A percentile compares a stretch with the other conserved stretches of the same genome.
Conservation (phyloP, 2,797 vertebrate species). For the Carcharodon carcharias region DNA sequence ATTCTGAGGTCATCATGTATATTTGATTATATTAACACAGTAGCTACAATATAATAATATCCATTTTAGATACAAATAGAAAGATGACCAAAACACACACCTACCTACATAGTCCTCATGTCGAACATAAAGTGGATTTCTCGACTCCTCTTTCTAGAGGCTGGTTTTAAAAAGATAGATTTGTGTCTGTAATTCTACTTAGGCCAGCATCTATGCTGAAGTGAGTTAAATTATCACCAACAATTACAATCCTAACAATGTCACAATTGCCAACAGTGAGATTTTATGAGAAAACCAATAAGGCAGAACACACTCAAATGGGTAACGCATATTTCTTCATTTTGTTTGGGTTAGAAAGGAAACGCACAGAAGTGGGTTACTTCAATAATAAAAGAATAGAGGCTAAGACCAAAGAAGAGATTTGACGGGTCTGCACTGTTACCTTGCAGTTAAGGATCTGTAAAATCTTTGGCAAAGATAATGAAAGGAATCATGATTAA, state of each 20-base stretch:
- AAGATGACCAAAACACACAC: neutral
- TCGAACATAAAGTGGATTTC: neutral
- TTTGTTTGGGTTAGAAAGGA: neutral
- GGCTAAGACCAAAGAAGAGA: neutral
- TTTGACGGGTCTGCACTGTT: neutral
- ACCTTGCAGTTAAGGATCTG: neutral
- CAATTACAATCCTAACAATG: constrained; percentile 20
- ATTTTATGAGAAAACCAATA: constrained; percentile 30
- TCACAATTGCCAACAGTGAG: constrained; percentile 12
- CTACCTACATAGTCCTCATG: neutral
- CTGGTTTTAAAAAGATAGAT: neutral
- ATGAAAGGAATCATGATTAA: neutral
- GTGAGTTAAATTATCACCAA: constrained; percentile 27
- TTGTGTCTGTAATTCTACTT: neutral
- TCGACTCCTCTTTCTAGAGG: neutral
- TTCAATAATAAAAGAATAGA: neutral
- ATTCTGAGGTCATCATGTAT: neutral
- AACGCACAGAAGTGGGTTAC: neutral
- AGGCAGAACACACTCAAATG: constrained; percentile 2
- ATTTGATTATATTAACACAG: neutral
- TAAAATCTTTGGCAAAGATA: neutral
- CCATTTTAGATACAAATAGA: no score
- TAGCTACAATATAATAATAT: neutral
- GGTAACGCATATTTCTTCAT: neutral
- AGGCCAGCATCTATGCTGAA: neutral